These are phyloP conservation scores for Chromobotia macracanthus DNA, from an alignment of 2,797 vertebrate genomes.

Conservation along the genomic window DNA sequence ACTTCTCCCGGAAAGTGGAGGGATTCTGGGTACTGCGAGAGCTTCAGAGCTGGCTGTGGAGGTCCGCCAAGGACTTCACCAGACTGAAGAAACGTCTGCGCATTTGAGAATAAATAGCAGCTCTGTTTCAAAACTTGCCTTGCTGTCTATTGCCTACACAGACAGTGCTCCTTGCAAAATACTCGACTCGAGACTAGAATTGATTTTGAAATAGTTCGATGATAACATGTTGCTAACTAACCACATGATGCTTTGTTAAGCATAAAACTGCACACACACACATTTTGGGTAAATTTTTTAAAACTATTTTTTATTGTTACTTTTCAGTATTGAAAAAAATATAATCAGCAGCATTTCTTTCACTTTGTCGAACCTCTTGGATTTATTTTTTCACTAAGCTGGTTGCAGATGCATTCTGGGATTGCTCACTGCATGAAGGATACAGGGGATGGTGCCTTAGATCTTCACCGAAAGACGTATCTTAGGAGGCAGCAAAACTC, in stretches of 20 bases:
- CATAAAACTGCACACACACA: background rate
- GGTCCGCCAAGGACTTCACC: slow-evolving; percentile 96
- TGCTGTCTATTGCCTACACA: background rate
- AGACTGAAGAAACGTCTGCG: slow-evolving; percentile 87
- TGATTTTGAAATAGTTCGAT: no score
- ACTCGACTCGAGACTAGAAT: no score
- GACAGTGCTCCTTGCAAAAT: background rate
- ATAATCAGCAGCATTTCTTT: background rate
- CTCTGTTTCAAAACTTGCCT: background rate
- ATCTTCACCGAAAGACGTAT: background rate
- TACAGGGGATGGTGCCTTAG: background rate
- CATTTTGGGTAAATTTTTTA: background rate
- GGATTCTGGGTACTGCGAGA: slow-evolving; percentile 96
- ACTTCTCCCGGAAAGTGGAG: slow-evolving; percentile 94
- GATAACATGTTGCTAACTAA: no score
- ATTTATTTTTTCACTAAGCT: no score
- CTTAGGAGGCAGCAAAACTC: background rate
- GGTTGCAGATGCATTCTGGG: no score
- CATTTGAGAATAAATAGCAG: slow-evolving; percentile 39
- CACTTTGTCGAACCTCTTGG: background rate
- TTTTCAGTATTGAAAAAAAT: background rate
- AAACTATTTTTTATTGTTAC: background rate
- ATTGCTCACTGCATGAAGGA: background rate
- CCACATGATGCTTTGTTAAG: no score
- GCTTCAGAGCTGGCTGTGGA: slow-evolving; percentile 96